Base-by-base conservation (phyloP, 2,797 vertebrate genomes). In the Calcarius lapponicus region DNA sequence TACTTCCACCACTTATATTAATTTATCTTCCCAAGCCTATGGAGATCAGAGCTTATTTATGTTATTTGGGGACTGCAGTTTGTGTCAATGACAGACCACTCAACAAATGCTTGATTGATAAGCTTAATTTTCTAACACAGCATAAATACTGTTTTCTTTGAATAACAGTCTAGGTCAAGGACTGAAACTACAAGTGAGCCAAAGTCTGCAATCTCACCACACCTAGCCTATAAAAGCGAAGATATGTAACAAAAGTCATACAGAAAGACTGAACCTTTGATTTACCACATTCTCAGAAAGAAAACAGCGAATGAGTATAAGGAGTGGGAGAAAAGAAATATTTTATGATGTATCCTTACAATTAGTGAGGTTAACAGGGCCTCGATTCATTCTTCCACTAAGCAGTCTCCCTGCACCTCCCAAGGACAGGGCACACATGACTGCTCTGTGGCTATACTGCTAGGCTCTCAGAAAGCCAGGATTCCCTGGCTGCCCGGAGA, bases 361-460 rank as follows among this genome's bases (percentile, higher is more conserved):
- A 28, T 7, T 51, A 43, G 6, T 38, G 31, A 81, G 16, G 17
- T 29, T 31, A 71, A 17, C 7, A 22, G 2, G 11, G 13, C 9
- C 17, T 82, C 12, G 0, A 9, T 48, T 84, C 1, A 1, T 38
- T 75, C 18, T 61, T 79, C 20, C 21, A 17, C 18, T 36, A 14
- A 34, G 22, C 3, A 7, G 9, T 29, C 6, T 67, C 18, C 16
- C 10, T 15, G 17, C 9, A 38, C 6, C 21, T 71, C 32, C 57
- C 43, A 61, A 70, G 31, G 36, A 25, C 32, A 50, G 32, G 24
- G 4, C 2, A 0, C 7, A 43, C 32, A 36, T 2, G 3, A 6
- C 26, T 34, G 5, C 24, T 34, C 31, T 24, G 3, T 19, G 26
- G 16, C 14, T 48, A 18, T 9, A 2, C 13, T 15, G 9, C 16